Percentiles rank a stretch among this genome's conserved stretches.
phyloP scores from a whole-genome alignment of 2,888 invertebrate species.

The Trachelus iudaicus region DNA sequence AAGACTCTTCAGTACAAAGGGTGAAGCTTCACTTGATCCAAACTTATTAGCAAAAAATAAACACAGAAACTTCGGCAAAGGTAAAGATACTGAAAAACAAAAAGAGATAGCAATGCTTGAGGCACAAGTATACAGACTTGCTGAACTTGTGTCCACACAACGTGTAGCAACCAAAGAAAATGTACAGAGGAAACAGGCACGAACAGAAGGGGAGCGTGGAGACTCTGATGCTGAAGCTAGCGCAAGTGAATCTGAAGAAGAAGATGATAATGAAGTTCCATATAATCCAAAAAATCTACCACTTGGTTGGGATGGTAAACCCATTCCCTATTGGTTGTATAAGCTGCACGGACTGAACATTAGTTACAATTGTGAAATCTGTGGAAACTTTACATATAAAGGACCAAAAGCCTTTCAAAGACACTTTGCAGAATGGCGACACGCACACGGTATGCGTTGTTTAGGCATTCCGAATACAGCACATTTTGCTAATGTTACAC shows the following conservation, averaged over 20 bases:
- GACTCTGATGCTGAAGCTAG: conserved; percentile 93
- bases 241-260: conserved; percentile 83
- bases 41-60: conserved; percentile 92
- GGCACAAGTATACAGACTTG: conserved; percentile 88
- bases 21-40: conserved; percentile 91
- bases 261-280: conserved; percentile 93
- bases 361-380: conserved; percentile 99
- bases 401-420: conserved; percentile 99
- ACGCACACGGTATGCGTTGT: conserved; percentile 96
- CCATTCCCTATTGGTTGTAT: conserved; percentile 97
- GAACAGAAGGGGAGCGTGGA: conserved; percentile 92
- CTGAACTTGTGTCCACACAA: conserved; percentile 86
- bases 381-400: conserved; percentile 98
- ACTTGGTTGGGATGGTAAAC: conserved; percentile 98
- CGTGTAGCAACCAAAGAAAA: conserved; percentile 95
- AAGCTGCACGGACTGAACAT: conserved; percentile 99
- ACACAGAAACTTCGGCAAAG: conserved; percentile 74
- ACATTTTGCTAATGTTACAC: conserved; percentile 99
- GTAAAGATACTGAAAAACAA: conserved; percentile 77
- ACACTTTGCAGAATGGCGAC: conserved; percentile 95
- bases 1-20: conserved; percentile 95
- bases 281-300: conserved; percentile 99
- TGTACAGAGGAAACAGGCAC: conserved; percentile 97
- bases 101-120: conserved; percentile 90
- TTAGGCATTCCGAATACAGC: conserved; percentile 99